Evolutionary conservation across 1,140 invertebrate species (phyloP), one percentile per base, ranked within the genome.

Genomic region (Philopotamus ludificatus): DNA sequence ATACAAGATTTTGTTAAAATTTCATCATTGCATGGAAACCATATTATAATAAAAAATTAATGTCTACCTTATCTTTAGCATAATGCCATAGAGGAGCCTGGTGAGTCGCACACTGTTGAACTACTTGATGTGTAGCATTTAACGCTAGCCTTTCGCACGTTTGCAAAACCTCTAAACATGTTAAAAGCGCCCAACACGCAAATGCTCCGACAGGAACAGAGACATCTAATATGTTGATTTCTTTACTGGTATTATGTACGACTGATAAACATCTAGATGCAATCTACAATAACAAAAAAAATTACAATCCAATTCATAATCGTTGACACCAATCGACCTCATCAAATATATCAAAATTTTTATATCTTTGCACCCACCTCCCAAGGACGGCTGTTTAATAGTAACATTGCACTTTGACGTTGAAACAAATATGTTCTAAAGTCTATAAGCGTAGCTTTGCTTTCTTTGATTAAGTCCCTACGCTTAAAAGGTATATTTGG

Each of bases 381-480:
- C 85, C 87, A 91, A 63, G 90, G 87, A 78, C 90, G 89, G 69
- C 85, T 87, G 51, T 87, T 83, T 67, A 89, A 79, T 66, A 95
- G 78, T 70, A 97, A 83, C 82, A 96, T 86, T 68, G 91, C 86
- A 78, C 93, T 92, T 81, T 98, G 95, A 71, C 95, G 85, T 70
- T 93, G 89, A 77, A 97, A 98, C 63, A 99, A 82, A 81, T 98
- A 98, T 77, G 93, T 95, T 63, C 95, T 84, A 71, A 98, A 90
- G 75, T 98, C 93, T 70, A 98, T 79, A 42, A 98, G 78, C 1
- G 89, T 90, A 20, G 87, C 85, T 72, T 86, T 85, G 68, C 86
- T 87, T 45, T 86, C 84, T 42, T 83, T 79, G 64, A 96, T 87
- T 44, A 87, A 82, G 66, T 86, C 78, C 68, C 92, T 82, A 71